phyloP scores from a whole-genome alignment of 2,888 invertebrate genomes.

The Pediacus dermestoides region DNA sequence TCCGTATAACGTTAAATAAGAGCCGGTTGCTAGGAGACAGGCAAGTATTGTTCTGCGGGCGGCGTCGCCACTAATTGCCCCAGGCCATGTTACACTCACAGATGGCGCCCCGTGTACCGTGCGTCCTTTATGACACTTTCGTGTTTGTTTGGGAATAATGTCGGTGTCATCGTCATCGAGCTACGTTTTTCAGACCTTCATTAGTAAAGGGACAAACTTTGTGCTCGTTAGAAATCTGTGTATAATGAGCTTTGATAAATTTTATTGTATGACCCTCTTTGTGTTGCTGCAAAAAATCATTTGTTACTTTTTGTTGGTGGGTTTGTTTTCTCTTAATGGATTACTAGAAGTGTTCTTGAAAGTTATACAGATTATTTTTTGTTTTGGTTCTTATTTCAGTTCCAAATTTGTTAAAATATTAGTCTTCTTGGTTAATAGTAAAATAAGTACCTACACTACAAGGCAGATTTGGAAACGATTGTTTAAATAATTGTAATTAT shows the following conservation, averaged over 20 bases:
- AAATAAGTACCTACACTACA: too few species aligned
- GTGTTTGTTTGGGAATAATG: constrained; percentile 30
- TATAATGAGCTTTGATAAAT: constrained; percentile 15
- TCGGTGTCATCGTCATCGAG: constrained; percentile 21
- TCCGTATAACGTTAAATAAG: constrained; percentile 9
- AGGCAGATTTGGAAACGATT: too few species aligned
- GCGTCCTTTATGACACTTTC: constrained; percentile 33
- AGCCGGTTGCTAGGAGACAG: constrained; percentile 12
- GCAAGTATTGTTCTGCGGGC: constrained; percentile 31
- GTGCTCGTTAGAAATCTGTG: constrained; percentile 22
- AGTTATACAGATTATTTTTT: too few species aligned
- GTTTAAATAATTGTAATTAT: too few species aligned
- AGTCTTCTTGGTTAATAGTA: too few species aligned
- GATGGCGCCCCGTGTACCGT: constrained; percentile 21
- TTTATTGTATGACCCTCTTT: constrained; percentile 8
- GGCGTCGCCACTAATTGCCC: constrained; percentile 29
- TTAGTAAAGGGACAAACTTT: constrained; percentile 32
- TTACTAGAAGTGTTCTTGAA: too few species aligned
- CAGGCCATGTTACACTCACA: constrained; percentile 17
- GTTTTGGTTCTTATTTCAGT: too few species aligned
- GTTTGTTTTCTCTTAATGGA: too few species aligned
- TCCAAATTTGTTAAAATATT: too few species aligned
- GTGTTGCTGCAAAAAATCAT: too few species aligned
- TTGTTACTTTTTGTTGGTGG: too few species aligned
- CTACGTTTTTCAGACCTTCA: constrained; percentile 30